Evolutionary conservation across 2,113 vertebrate species (phyloP).

Genomic region (Zapornia atra): DNA sequence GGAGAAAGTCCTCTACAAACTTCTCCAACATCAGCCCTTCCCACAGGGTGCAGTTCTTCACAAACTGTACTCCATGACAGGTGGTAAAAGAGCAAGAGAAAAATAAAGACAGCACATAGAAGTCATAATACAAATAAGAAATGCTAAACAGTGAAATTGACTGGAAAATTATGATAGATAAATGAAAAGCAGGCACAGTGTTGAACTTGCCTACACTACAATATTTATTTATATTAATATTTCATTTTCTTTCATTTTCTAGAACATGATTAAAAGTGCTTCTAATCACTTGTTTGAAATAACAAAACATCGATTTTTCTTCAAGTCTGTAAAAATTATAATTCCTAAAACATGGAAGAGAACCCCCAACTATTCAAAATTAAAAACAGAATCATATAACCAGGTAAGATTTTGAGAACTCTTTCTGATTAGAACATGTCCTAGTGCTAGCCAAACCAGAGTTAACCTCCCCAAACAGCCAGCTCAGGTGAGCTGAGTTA

Average conservation of each 20-base stretch:
- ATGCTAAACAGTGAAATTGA: neutral
- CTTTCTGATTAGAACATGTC: neutral
- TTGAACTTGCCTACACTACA: neutral
- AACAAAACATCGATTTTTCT: slow-evolving; percentile 68
- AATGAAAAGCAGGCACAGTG: neutral
- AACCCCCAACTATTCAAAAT: slow-evolving; percentile 31
- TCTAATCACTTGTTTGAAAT: slow-evolving; percentile 73
- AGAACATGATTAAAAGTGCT: slow-evolving; percentile 74
- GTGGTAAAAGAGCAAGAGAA: neutral
- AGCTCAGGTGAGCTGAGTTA: too few relatives aligned
- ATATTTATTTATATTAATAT: neutral
- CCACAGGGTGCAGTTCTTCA: too few relatives aligned
- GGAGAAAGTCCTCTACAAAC: too few relatives aligned
- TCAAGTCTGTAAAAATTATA: slow-evolving; percentile 76
- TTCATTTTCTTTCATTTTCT: neutral
- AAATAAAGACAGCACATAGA: neutral
- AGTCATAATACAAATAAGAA: neutral
- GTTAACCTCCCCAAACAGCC: too few relatives aligned
- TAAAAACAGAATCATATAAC: slow-evolving; percentile 74
- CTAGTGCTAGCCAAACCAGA: too few relatives aligned
- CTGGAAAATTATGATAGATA: neutral
- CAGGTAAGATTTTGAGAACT: slow-evolving; percentile 62
- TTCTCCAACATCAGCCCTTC: too few relatives aligned
- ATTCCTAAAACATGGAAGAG: slow-evolving; percentile 73
- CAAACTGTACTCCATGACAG: neutral